A percentile compares a stretch with the other conserved stretches of the same genome.
Evolutionary conservation across 2,797 vertebrate species (phyloP).

Genomic region (Heterohyrax brucei): DNA sequence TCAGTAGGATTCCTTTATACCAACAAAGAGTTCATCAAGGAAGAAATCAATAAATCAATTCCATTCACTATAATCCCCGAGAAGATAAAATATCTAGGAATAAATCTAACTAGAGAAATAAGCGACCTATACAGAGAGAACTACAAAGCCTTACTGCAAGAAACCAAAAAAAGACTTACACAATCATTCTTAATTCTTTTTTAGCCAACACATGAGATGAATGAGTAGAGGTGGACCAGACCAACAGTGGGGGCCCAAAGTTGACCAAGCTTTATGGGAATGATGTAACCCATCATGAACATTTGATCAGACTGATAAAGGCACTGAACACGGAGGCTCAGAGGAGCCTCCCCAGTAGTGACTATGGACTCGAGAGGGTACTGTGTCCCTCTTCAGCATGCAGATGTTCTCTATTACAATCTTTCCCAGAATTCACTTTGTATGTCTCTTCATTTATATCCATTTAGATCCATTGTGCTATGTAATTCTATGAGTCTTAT

Average conservation of each 20-base stretch:
- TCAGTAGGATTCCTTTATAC: too few species aligned
- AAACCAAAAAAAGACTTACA: too few species aligned
- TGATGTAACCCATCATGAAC: background rate
- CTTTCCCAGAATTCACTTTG: background rate
- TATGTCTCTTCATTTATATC: background rate
- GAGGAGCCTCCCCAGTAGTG: background rate
- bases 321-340: background rate
- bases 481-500: background rate
- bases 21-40: too few species aligned
- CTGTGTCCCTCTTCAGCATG: background rate
- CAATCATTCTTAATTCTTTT: background rate
- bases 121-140: too few species aligned
- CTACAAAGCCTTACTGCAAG: too few species aligned
- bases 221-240: background rate
- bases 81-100: too few species aligned
- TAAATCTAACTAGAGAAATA: too few species aligned
- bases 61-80: too few species aligned
- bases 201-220: background rate
- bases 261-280: background rate
- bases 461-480: background rate
- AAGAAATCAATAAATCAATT: too few species aligned
- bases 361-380: background rate
- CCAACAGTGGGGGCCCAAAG: background rate
- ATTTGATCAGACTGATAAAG: background rate
- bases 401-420: background rate